Base-by-base conservation (phyloP, 2,113 vertebrate species). In the Spea bombifrons region DNA sequence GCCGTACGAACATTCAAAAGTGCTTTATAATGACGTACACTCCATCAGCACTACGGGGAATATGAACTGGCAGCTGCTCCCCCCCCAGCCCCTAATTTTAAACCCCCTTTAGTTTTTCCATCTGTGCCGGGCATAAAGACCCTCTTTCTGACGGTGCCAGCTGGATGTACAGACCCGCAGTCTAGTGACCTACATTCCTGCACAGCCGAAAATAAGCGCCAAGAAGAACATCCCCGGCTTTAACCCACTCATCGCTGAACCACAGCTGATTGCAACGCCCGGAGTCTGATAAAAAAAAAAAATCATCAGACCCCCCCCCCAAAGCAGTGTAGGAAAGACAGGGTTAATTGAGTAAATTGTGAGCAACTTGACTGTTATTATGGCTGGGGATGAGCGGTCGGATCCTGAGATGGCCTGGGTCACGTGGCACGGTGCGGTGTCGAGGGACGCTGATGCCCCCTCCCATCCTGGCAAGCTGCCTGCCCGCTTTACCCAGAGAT, bases 401-500 rank as follows among this genome's bases (percentile, higher is more conserved):
- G 5, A 73, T 53, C 43, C 66, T 63, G 50, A 30, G 55, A 44
- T 48, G 75, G 47, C 57, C 16, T 2, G 3, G 9, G 57, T 65
- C 76, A 78, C 67, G 48, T 78, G 76, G 17, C 17, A 0, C 15
- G 2, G 7, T 71, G 52, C 66, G 71, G 55, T 43, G 75, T n/a
- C 43, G 15, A 44, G 12, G 30, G 66, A 3, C 43, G 46, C 8
- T 15, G 3, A 5, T 47, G 5, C 52, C 8, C 5, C 57, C 57
- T 9, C 67, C 66, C 53, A 71, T 45, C 3, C 57, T 78, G 76
- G 76, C 76, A 64, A 52, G 46, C 67, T 64, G 76, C 76, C 76
- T 78, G 67, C 76, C 69, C 76, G 9, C 53, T 45, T 78, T 78
- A 71, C 76, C 67, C 47, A 71, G 67, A 71, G 67, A 78, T 71